Conservation (phyloP, 2,797 vertebrate genomes). For the Nyctibius grandis region DNA sequence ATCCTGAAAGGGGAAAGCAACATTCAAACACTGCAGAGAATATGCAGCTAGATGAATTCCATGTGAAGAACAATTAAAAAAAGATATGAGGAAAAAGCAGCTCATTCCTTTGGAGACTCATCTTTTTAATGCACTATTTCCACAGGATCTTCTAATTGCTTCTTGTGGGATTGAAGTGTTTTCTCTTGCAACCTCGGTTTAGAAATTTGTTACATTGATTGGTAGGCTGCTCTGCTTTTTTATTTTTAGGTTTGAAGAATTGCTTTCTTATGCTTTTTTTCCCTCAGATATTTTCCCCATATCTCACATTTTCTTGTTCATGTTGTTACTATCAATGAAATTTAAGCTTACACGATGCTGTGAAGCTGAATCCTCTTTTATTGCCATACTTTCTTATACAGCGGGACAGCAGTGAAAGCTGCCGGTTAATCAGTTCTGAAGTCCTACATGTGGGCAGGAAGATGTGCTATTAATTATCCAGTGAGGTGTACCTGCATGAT, state of each 20-base stretch:
- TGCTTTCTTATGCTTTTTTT: not conserved
- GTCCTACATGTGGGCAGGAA: not conserved
- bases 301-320: not conserved
- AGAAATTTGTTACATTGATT: not conserved
- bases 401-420: not conserved
- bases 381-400: not conserved
- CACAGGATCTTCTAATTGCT: constrained; percentile 57
- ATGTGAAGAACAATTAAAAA: not conserved
- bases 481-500: not conserved
- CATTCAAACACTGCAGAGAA: not conserved
- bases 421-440: constrained; percentile 2
- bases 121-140: constrained; percentile 48
- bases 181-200: not conserved
- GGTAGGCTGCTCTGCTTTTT: not conserved
- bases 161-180: constrained; percentile 54
- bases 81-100: not conserved
- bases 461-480: not conserved
- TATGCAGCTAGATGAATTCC: constrained; percentile 3
- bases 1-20: not conserved
- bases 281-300: not conserved
- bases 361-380: constrained; percentile 10
- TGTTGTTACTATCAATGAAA: not conserved
- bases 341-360: not conserved
- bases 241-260: constrained; percentile 1
- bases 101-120: constrained; percentile 41